These are phyloP conservation scores for Eidolon helvum DNA, from an alignment of 2,113 vertebrate species.

Conservation along the genomic window DNA sequence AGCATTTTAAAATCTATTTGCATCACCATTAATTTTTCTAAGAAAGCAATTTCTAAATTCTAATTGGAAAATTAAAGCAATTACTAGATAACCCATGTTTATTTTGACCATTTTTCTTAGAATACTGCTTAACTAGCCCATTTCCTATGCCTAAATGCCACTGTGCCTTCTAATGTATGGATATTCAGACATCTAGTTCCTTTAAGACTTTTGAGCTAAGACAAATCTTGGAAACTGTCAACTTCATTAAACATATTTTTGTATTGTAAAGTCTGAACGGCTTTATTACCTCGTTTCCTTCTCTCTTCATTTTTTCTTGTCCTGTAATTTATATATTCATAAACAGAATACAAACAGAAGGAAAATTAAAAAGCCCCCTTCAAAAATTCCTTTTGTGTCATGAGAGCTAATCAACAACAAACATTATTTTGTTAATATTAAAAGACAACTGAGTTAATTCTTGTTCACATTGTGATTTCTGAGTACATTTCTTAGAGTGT, in stretches of 20 bases:
- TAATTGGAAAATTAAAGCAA: not conserved
- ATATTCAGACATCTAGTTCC: not conserved
- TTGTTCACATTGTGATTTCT: not conserved
- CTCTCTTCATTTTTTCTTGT: not conserved
- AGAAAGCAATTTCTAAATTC: constrained; percentile 8
- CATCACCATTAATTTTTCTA: not conserved
- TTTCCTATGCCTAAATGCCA: not conserved
- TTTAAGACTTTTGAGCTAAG: not conserved
- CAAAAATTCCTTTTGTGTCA: constrained; percentile 28
- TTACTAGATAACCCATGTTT: not conserved
- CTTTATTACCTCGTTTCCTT: constrained; percentile 1
- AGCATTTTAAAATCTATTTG: not conserved
- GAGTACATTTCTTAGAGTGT: not conserved
- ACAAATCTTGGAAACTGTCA: not conserved
- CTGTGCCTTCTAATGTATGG: not conserved
- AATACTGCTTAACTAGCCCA: not conserved
- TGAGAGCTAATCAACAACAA: not conserved
- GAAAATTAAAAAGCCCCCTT: constrained; percentile 25
- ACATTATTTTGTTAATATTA: not conserved
- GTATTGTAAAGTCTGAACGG: not conserved
- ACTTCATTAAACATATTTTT: constrained; percentile 24
- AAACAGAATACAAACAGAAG: constrained; percentile 32
- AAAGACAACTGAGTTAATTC: constrained; percentile 16
- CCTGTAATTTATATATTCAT: not conserved
- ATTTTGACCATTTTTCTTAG: not conserved